Base-by-base conservation (phyloP, 2,113 vertebrate genomes). In the Piaya cayana region DNA sequence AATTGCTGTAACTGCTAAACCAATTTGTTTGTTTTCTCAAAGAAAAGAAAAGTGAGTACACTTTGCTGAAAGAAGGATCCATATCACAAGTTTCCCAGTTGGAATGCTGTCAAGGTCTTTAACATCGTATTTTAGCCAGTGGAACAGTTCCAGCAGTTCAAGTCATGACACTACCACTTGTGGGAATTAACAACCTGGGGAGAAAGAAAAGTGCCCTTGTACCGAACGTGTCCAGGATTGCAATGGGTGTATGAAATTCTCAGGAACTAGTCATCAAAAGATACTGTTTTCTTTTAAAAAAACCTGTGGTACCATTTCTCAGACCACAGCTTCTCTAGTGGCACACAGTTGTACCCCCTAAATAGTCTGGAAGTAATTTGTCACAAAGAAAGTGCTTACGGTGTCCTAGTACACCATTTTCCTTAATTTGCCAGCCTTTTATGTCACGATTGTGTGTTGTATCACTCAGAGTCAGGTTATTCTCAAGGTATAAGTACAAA, bases 61-160 rank as follows among this genome's bases (percentile, higher is more conserved):
- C 74, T 52, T 50, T 92, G 62, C 88, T 37, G 32, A 82, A 90
- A 82, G 58, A 96, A 83, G 56, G 86, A 59, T 84, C 64, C 64
- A 15, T 75, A 93, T 75, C 43, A 78, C 37, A 42, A 68, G 25
- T 87, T 94, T 95, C 93, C 53, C 77, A 68, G 26, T 16, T 95
- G 94, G 91, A 96, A 89, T 65, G 49, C n/a, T 89, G 62, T 93
- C 86, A 95, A 84, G 70, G 86, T 89, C 86, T 82, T 92, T 65
- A 92, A 71, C 49, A 76, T 93, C 58, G 91, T 91, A 76, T 92
- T 96, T 92, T 92, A 93, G 74, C 13, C 65, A 49, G 70, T 86
- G 93, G 93, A 95, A 92, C 78, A 34, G 74, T 92, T 93, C 94
- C 94, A 96, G 91, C 77, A 65, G 58, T 74, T 91, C 91, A 78